Evolutionary conservation across 2,113 vertebrate species (phyloP).

Genomic region (Canis aureus): DNA sequence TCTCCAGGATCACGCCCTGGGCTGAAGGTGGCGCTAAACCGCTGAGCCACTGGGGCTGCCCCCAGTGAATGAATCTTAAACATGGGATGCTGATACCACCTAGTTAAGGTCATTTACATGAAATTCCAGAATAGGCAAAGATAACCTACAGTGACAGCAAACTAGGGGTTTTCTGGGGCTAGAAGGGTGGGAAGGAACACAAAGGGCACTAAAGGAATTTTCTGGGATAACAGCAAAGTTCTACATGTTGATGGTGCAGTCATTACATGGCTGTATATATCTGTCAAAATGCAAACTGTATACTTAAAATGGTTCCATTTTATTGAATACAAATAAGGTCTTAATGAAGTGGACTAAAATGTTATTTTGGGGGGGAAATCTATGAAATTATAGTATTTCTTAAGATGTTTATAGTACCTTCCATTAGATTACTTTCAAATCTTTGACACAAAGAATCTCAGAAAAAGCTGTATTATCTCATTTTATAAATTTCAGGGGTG

Average conservation of each 20-base stretch:
- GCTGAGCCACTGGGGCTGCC: too few relatives aligned
- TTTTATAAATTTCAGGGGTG: not conserved
- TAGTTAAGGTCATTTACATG: not conserved
- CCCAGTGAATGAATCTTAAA: too few relatives aligned
- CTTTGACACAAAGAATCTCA: not conserved
- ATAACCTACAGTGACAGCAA: not conserved
- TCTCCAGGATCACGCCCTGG: too few relatives aligned
- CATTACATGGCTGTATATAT: not conserved
- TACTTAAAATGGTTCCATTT: not conserved
- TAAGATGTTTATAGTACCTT: not conserved
- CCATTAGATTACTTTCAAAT: not conserved
- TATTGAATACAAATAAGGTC: not conserved
- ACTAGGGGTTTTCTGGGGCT: not conserved
- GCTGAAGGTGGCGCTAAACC: too few relatives aligned
- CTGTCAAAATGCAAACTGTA: not conserved
- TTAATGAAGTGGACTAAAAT: not conserved
- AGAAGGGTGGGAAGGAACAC: not conserved
- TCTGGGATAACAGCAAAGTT: not conserved
- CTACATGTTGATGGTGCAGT: not conserved
- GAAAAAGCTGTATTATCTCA: not conserved
- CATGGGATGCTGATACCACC: not conserved
- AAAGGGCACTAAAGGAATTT: not conserved
- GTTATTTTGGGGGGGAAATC: not conserved
- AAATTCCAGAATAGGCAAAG: constrained; percentile 49
- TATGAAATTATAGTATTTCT: not conserved